phyloP scores from a whole-genome alignment of 2,888 invertebrate genomes.

The Smittia sp. region DNA sequence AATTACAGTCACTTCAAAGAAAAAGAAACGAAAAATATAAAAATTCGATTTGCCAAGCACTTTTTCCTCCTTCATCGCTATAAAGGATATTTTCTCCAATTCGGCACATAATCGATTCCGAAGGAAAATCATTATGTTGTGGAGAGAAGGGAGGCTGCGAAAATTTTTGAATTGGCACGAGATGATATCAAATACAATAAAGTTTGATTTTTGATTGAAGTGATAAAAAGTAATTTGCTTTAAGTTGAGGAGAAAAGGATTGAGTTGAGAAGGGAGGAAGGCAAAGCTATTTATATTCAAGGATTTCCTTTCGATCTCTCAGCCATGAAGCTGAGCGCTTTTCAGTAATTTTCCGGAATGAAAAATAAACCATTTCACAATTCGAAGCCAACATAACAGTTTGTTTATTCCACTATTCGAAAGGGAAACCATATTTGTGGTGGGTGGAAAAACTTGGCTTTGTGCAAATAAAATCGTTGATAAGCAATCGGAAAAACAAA shows the following conservation, averaged over 20 bases:
- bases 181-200: neutral
- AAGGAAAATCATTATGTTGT: neutral
- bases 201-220: conserved; percentile 7
- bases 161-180: neutral
- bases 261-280: neutral
- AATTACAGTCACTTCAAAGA: neutral
- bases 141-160: neutral
- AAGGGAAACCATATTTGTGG: too few relatives aligned
- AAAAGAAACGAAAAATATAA: neutral
- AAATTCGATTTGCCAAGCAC: neutral
- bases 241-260: neutral
- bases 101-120: conserved; percentile 21
- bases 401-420: too few relatives aligned
- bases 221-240: conserved; percentile 6
- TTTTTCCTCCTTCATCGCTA: neutral
- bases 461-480: neutral
- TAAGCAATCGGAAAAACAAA: conserved; percentile 8
- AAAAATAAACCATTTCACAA: too few relatives aligned
- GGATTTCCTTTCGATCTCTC: too few relatives aligned
- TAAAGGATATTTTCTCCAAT: conserved; percentile 11
- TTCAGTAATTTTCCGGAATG: neutral
- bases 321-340: too few relatives aligned
- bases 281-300: neutral
- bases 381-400: too few relatives aligned
- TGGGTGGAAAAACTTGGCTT: neutral